Evolutionary conservation across 2,888 invertebrate genomes (phyloP).

Genomic region (Ophion ellenae): DNA sequence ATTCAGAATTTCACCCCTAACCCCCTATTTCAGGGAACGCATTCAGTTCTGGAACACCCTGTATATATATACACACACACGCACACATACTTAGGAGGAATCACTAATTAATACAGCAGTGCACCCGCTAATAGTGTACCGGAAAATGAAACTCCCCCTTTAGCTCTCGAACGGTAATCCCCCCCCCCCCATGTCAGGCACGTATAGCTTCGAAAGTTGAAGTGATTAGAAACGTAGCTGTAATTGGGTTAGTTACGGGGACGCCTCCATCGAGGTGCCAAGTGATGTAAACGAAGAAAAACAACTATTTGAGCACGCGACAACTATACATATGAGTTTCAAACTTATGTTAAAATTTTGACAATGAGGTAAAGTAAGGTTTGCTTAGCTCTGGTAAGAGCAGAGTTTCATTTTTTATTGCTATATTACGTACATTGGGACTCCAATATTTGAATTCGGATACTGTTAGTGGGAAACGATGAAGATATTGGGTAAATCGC

Average conservation of each 20-base stretch:
- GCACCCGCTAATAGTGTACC: conserved; percentile 63
- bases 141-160: conserved; percentile 69
- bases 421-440: no score
- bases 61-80: background rate
- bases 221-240: conserved; percentile 63
- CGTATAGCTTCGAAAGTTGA: conserved; percentile 60
- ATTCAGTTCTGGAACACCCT: no score
- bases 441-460: no score
- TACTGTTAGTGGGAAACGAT: no score
- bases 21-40: no score
- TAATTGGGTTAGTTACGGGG: conserved; percentile 58
- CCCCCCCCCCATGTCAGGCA: conserved; percentile 11
- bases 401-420: background rate
- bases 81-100: conserved; percentile 1
- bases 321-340: background rate
- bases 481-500: no score
- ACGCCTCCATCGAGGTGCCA: conserved; percentile 6
- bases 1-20: no score
- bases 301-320: background rate
- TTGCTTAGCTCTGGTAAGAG: background rate
- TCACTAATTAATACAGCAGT: conserved; percentile 66
- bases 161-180: conserved; percentile 58
- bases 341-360: background rate
- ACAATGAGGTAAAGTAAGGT: background rate
- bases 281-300: conserved; percentile 10